Percentiles rank a stretch among this genome's conserved stretches.
Conservation (phyloP, 1,140 invertebrate genomes). For the Aculops lycopersici region DNA sequence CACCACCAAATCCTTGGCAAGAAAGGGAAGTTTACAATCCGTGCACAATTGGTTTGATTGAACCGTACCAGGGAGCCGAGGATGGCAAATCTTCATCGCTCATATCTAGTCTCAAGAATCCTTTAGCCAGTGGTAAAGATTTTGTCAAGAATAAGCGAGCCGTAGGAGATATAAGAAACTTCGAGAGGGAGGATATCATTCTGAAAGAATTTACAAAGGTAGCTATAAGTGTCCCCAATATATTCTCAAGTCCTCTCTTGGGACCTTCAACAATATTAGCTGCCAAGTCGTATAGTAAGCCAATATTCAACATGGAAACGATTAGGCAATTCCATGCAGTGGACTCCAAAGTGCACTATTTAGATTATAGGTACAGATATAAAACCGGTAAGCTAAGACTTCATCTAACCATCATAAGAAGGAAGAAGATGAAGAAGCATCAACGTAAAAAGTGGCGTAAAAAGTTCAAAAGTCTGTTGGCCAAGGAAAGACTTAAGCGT, state of each 20-base stretch:
- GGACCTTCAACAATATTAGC: too few relatives aligned
- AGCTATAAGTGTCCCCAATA: too few relatives aligned
- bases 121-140: background rate
- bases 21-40: constrained; percentile 35
- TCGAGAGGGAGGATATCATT: constrained; percentile 46
- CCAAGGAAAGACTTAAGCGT: constrained; percentile 28
- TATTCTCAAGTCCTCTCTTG: too few relatives aligned
- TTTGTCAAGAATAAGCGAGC: background rate
- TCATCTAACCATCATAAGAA: constrained; percentile 22
- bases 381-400: background rate
- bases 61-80: constrained; percentile 69
- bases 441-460: constrained; percentile 42
- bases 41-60: constrained; percentile 37
- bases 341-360: background rate
- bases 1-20: constrained; percentile 34
- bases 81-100: constrained; percentile 64
- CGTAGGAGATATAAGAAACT: constrained; percentile 2
- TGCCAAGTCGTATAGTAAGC: too few relatives aligned
- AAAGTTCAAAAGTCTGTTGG: constrained; percentile 34
- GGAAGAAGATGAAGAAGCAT: constrained; percentile 52
- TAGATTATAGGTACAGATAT: background rate
- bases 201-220: constrained; percentile 27
- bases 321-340: background rate
- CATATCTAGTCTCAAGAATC: constrained; percentile 19
- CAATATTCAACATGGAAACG: too few relatives aligned